These are phyloP conservation scores for Hylia prasina DNA, from an alignment of 2,113 vertebrate genomes.

Conservation along the genomic window DNA sequence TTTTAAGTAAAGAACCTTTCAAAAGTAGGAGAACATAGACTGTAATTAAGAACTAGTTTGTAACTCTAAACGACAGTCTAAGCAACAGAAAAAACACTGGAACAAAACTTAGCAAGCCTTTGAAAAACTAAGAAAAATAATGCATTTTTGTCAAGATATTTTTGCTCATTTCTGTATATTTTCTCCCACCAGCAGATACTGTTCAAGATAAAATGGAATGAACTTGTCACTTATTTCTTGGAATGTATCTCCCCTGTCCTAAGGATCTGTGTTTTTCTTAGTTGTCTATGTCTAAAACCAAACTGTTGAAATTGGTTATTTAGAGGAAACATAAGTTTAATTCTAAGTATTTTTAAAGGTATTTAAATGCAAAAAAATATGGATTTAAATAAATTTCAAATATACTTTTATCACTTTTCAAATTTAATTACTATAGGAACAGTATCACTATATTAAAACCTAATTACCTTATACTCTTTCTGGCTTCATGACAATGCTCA, in stretches of 20 bases:
- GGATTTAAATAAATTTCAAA: constrained; percentile 56
- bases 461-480: constrained; percentile 73
- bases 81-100: not conserved
- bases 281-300: not conserved
- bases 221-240: not conserved
- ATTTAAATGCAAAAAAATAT: constrained; percentile 36
- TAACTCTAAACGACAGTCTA: not conserved
- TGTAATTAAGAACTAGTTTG: not conserved
- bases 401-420: constrained; percentile 59
- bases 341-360: constrained; percentile 23
- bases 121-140: not conserved
- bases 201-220: not conserved
- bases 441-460: constrained; percentile 72
- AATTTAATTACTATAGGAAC: constrained; percentile 76
- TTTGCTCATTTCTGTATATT: not conserved
- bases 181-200: not conserved
- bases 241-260: not conserved
- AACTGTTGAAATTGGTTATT: not conserved
- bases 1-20: not conserved
- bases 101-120: not conserved
- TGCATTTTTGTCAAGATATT: not conserved
- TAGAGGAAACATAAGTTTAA: not conserved
- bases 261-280: not conserved
- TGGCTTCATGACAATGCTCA: constrained; percentile 71
- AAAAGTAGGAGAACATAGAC: not conserved